Evolutionary conservation across 2,888 invertebrate genomes (phyloP).

Genomic region (Eupsilia transversa): DNA sequence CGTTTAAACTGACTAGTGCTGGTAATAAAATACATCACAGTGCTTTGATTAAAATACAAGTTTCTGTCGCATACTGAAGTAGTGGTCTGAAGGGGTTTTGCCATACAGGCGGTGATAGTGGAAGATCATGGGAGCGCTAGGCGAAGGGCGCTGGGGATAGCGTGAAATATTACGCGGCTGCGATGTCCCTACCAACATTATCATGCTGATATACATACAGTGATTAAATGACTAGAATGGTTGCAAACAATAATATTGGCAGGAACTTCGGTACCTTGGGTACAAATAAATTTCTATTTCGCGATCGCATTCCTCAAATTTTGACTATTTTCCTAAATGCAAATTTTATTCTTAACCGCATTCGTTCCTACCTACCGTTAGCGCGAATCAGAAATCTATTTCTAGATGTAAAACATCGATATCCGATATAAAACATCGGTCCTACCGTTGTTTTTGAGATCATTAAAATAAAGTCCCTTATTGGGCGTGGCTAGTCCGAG

Average conservation of each 20-base stretch:
- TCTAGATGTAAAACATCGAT: constrained; percentile 64
- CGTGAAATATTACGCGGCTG: constrained; percentile 70
- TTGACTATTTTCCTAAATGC: constrained; percentile 62
- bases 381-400: constrained; percentile 75
- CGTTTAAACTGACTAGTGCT: constrained; percentile 49
- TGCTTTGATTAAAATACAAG: constrained; percentile 62
- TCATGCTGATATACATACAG: constrained; percentile 50
- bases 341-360: constrained; percentile 63
- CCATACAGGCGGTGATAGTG: constrained; percentile 85
- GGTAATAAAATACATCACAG: constrained; percentile 67
- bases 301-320: constrained; percentile 65
- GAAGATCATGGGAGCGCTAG: constrained; percentile 87
- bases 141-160: constrained; percentile 84
- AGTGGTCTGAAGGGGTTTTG: constrained; percentile 79
- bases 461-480: constrained; percentile 56
- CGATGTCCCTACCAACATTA: constrained; percentile 69
- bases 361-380: constrained; percentile 52
- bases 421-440: constrained; percentile 65
- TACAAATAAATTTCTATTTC: constrained; percentile 75
- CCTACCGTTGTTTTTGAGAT: constrained; percentile 71
- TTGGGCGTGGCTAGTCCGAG: constrained; percentile 44
- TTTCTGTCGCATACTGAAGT: constrained; percentile 77
- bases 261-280: constrained; percentile 68
- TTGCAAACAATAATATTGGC: constrained; percentile 65
- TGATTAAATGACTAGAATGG: constrained; percentile 55